Evolutionary conservation across 2,888 invertebrate genomes (phyloP), one percentile per base, ranked within the genome.

Genomic region (Pyrochroa serraticornis): DNA sequence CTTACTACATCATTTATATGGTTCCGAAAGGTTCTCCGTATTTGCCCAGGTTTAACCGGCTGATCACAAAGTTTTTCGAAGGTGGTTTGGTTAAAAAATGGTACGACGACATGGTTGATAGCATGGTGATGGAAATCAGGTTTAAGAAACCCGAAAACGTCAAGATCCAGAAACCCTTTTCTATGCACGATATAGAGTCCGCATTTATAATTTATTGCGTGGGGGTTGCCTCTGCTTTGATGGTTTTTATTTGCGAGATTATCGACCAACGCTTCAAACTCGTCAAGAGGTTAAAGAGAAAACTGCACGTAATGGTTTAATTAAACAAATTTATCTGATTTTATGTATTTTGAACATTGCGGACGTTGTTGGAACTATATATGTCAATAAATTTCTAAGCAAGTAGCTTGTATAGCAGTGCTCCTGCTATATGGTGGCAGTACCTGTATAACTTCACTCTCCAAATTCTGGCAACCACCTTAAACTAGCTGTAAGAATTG

Each of bases 1-100:
- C 73, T 1, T 80, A 77, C 66, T 78, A 77, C 57, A 62, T 83
- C 5, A 69, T 79, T 0, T 83, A 80, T 62, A 73, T 82, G 14
- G 71, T 82, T 3, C 78, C 78, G 1, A 74, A 71, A 39, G 75
- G 79, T 12, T 82, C 81, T 3, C 79, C 81, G 2, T 79, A 78
- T 55, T 56, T 79, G 6, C 62, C 69, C 1, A 65, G 72, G 10
- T 70, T 82, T 14, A 77, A 82, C 63, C 51, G 51, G 5, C 46
- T 79, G n/a, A 64, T 82, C 1, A 62, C 57, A 6, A 65, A 64
- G 37, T 69, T 80, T 12, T 65, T 74, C 12, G 77, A 79, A 57
- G 76, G 75, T 1, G 82, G 82, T 0, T 63, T 82, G 8, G 65
- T 74, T 0, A 35, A 62, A 0, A 75, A 80, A 63, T 82, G 82